These are phyloP conservation scores for Drosophila sulfurigaster DNA, from an alignment of 1,140 invertebrate species.

Conservation along the genomic window DNA sequence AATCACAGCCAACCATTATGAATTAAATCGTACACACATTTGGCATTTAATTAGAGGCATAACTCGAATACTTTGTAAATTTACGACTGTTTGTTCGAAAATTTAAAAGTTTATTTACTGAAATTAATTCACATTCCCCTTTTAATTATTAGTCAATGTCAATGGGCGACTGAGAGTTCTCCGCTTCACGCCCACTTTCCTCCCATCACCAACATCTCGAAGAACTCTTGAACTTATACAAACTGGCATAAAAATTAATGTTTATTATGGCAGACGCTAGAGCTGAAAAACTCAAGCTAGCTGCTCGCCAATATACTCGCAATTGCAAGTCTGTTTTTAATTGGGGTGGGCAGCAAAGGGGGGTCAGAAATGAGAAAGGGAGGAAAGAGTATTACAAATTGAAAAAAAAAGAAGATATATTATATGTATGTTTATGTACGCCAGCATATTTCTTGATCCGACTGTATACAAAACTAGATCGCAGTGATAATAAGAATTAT, in stretches of 20 bases:
- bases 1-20: slow-evolving; percentile 15
- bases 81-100: slow-evolving; percentile 39
- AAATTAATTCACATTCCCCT: slow-evolving; percentile 38
- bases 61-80: slow-evolving; percentile 45
- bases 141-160: slow-evolving; percentile 36
- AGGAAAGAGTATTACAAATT: background rate
- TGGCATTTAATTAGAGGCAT: slow-evolving; percentile 44
- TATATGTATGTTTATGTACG: background rate
- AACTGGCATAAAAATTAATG: slow-evolving; percentile 46
- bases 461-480: no score
- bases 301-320: slow-evolving; percentile 8
- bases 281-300: slow-evolving; percentile 17
- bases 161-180: slow-evolving; percentile 19
- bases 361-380: no score
- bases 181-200: no score
- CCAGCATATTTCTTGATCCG: no score
- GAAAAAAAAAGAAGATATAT: background rate
- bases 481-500: no score
- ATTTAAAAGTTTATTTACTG: slow-evolving; percentile 47
- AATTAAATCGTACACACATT: slow-evolving; percentile 10
- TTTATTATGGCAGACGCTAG: slow-evolving; percentile 36
- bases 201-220: background rate
- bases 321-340: slow-evolving; percentile 18
- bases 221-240: slow-evolving; percentile 28
- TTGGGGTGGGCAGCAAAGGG: background rate